Evolutionary conservation across 2,113 vertebrate genomes (phyloP), one percentile per base, ranked within the genome.

Genomic region (Psilopogon haemacephalus): DNA sequence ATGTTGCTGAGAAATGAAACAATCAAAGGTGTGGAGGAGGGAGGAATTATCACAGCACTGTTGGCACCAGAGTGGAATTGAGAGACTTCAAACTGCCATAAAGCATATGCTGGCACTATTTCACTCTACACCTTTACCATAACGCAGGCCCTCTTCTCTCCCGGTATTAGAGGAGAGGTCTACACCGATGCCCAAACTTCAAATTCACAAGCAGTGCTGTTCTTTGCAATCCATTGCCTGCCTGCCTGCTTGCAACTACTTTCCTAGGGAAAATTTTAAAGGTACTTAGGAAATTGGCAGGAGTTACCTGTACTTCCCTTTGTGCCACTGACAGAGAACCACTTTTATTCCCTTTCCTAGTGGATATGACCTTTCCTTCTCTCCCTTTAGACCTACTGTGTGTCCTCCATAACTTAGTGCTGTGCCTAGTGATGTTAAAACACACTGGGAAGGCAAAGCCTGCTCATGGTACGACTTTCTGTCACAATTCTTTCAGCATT

Each of bases 1-100:
- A 37, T 5, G 56, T 82, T 87, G 37, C 68, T 72, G 62, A 86
- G 74, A 89, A 72, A 20, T 75, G 81, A 72, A 82, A 86, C 46
- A 64, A 69, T 73, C 74, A 44, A 87, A 92, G 71, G 81, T 76
- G 65, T 84, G 86, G 81, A 84, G 50, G 76, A 78, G 59, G 93
- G 72, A 78, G 79, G 83, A 93, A 68, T 84, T 90, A 77, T 80
- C 87, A 73, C 75, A 80, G 68, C 72, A 4, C 37, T 55, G 65
- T 23, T 93, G 83, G 73, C 86, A 76, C 62, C 1, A 0, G 58
- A 62, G 63, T 58, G 32, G 63, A 74, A 59, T 15, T 33, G 77
- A 79, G 84, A 82, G 70, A 48, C 10, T 90, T 87, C 62, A 59
- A 82, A 33, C 59, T 76, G 63, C 82, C 55, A 19, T 79, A 59